These are phyloP conservation scores for Antheraea mylitta DNA, from an alignment of 1,140 invertebrate genomes.

Conservation along the genomic window DNA sequence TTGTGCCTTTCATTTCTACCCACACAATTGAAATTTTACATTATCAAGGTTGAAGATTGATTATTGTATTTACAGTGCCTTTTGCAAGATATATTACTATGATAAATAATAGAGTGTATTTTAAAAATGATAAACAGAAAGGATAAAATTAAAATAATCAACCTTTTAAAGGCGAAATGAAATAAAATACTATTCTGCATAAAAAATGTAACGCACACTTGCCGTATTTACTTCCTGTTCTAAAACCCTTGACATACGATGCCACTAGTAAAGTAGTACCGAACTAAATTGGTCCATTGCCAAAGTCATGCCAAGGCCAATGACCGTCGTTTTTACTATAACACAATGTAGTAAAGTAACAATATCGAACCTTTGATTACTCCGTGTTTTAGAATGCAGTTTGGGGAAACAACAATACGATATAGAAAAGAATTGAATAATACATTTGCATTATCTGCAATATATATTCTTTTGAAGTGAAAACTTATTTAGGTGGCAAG, in stretches of 20 bases:
- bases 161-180: too few relatives aligned
- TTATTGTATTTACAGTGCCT: too few relatives aligned
- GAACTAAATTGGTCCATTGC: constrained; percentile 15
- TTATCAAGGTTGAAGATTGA: too few relatives aligned
- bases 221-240: neutral
- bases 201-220: neutral
- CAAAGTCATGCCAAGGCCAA: constrained; percentile 21
- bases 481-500: too few relatives aligned
- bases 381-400: neutral
- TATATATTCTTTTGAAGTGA: too few relatives aligned
- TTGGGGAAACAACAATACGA: neutral
- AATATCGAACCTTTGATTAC: neutral
- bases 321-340: constrained; percentile 17
- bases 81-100: too few relatives aligned
- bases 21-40: too few relatives aligned
- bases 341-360: neutral
- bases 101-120: too few relatives aligned
- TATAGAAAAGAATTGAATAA: neutral
- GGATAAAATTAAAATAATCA: too few relatives aligned
- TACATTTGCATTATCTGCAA: neutral
- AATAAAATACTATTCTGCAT: too few relatives aligned
- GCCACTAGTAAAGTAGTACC: neutral
- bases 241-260: constrained; percentile 4
- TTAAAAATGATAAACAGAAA: too few relatives aligned
- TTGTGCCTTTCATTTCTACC: too few relatives aligned